Conservation (phyloP, 2,113 vertebrate species). For the Poicephalus meyeri region DNA sequence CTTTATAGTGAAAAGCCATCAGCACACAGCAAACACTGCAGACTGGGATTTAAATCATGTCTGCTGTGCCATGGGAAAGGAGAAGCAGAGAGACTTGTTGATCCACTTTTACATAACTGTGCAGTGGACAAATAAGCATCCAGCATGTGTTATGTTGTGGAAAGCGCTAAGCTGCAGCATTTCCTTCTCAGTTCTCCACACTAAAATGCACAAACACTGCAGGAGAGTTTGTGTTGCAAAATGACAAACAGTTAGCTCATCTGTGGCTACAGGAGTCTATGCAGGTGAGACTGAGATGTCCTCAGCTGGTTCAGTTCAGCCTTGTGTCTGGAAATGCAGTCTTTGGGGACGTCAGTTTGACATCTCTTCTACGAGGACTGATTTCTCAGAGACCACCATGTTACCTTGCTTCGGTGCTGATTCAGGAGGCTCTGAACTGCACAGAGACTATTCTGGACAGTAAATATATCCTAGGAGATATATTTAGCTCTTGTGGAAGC, state of each 20-base stretch:
- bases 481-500: not conserved
- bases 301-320: not conserved
- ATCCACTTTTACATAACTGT: not conserved
- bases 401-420: not conserved
- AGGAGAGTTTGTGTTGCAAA: not conserved
- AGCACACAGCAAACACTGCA: not conserved
- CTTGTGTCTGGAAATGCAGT: not conserved
- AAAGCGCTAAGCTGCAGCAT: not conserved
- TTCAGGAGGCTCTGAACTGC: not conserved
- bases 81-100: conserved; percentile 12
- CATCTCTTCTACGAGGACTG: not conserved
- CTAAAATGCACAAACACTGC: not conserved
- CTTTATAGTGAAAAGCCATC: not conserved
- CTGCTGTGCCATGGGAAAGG: not conserved
- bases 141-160: not conserved
- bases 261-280: not conserved
- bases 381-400: not conserved
- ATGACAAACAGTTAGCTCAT: not conserved
- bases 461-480: not conserved
- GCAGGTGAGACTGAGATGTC: not conserved
- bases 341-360: not conserved
- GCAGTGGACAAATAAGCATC: fast-evolving
- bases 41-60: not conserved
- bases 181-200: not conserved
- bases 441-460: not conserved